Conservation (phyloP, 2,113 vertebrate species). For the Etheostoma cragini region DNA sequence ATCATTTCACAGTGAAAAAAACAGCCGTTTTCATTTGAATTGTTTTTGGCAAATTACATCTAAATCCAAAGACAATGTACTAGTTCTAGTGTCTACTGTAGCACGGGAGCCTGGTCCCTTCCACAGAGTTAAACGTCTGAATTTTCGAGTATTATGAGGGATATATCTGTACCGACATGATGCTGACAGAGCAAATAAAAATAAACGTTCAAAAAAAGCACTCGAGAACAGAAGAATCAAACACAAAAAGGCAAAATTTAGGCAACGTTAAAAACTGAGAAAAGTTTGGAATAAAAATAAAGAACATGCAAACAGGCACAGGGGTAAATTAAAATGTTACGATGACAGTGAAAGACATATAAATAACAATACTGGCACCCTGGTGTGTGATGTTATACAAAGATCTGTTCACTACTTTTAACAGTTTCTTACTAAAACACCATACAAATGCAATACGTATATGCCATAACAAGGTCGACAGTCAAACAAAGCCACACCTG, state of each 20-base stretch:
- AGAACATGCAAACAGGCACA: constrained; percentile 77
- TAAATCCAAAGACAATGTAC: constrained; percentile 65
- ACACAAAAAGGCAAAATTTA: constrained; percentile 32
- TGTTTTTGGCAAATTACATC: constrained; percentile 74
- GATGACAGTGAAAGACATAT: constrained; percentile 44
- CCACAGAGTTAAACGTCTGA: constrained; percentile 54
- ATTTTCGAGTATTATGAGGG: constrained; percentile 65
- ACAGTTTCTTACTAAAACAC: constrained; percentile 50
- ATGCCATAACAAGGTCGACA: constrained; percentile 32
- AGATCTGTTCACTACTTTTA: constrained; percentile 30
- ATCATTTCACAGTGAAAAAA: constrained; percentile 76
- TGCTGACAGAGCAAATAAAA: constrained; percentile 39
- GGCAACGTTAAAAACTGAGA: constrained; percentile 39
- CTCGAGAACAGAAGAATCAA: constrained; percentile 35
- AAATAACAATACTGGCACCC: constrained; percentile 58
- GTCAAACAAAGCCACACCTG: constrained; percentile 40
- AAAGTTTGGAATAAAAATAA: constrained; percentile 36
- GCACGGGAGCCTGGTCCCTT: constrained; percentile 38
- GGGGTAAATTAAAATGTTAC: constrained; percentile 63
- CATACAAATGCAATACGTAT: constrained; percentile 65
- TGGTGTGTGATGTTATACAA: constrained; percentile 46
- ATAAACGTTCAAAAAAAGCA: constrained; percentile 33
- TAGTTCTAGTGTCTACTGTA: constrained; percentile 52
- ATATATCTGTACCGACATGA: constrained; percentile 55
- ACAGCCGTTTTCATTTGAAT: constrained; percentile 51